phyloP scores from a whole-genome alignment of 2,113 vertebrate genomes.

The Mohoua ochrocephala region DNA sequence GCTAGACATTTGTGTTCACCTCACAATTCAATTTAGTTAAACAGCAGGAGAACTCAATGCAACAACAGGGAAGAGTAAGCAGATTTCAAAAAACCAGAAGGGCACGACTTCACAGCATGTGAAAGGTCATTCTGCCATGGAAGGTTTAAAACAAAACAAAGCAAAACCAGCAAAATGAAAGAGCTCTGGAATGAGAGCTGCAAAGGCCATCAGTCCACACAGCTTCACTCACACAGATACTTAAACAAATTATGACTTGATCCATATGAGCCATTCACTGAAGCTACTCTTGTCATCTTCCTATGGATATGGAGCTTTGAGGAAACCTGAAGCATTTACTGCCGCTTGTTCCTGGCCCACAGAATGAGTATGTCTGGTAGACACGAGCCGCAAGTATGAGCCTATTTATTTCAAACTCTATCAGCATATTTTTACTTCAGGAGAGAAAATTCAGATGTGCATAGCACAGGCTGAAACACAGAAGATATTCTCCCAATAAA shows the following conservation, averaged over 20 bases:
- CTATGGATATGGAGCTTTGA: neutral
- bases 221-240: neutral
- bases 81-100: conserved; percentile 2
- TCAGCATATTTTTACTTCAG: neutral
- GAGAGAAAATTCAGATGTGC: neutral
- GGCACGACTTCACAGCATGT: neutral
- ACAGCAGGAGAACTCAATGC: neutral
- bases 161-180: neutral
- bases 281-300: neutral
- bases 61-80: conserved; percentile 8
- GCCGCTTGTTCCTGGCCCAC: neutral
- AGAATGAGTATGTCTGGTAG: neutral
- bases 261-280: neutral
- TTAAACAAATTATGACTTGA: neutral
- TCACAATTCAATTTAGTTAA: conserved; percentile 12
- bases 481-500: neutral
- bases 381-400: neutral
- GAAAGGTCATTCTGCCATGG: conserved; percentile 32
- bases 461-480: neutral
- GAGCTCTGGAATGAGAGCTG: neutral
- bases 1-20: neutral
- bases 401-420: neutral
- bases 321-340: neutral
- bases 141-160: conserved; percentile 14
- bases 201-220: neutral